Evolutionary conservation across 2,113 vertebrate species (phyloP).

Genomic region (Arothron firmamentum): DNA sequence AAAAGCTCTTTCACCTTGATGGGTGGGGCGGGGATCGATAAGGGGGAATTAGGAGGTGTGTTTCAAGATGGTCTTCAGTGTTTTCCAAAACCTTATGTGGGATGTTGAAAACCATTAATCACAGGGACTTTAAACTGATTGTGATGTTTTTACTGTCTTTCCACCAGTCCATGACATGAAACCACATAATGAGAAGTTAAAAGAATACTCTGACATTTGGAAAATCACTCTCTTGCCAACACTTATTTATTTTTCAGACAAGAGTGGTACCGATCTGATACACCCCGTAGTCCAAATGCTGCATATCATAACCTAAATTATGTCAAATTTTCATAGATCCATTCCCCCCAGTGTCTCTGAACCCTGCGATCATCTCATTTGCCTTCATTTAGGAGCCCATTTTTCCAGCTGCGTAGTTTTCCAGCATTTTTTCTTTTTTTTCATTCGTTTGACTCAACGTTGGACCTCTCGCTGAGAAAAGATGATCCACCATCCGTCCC

Average conservation of each 20-base stretch:
- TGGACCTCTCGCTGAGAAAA: constrained; percentile 28
- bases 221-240: not conserved
- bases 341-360: not conserved
- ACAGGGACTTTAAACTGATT: not conserved
- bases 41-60: too few relatives aligned
- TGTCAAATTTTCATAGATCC: not conserved
- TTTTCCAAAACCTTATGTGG: too few relatives aligned
- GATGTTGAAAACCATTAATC: too few relatives aligned
- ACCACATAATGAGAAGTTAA: constrained; percentile 1
- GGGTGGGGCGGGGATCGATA: not conserved
- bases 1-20: not conserved
- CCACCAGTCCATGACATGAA: not conserved
- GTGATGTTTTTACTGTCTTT: not conserved
- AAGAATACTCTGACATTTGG: not conserved
- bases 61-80: too few relatives aligned
- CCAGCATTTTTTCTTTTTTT: not conserved
- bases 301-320: not conserved
- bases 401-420: not conserved
- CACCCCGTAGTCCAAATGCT: not conserved
- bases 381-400: not conserved
- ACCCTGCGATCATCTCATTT: not conserved
- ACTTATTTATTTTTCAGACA: not conserved
- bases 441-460: constrained; percentile 18
- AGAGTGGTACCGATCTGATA: not conserved
- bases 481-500: constrained; percentile 18